Evolutionary conservation across 2,888 invertebrate genomes (phyloP).

Genomic region (Osedax frankpressi): DNA sequence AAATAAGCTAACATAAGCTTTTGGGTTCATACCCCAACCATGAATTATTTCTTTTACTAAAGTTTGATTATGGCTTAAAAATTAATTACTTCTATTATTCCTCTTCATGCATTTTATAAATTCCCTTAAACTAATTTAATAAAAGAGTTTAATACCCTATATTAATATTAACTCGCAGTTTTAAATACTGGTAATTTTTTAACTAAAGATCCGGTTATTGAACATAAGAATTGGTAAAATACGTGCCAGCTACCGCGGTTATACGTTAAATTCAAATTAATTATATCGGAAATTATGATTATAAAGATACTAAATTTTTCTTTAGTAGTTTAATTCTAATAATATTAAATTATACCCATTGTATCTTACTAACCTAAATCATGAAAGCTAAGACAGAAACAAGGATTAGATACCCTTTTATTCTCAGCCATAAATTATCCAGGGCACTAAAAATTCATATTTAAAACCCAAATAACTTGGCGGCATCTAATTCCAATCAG

Average conservation of each 20-base stretch:
- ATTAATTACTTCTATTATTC: conserved; percentile 9
- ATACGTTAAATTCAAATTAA: conserved; percentile 28
- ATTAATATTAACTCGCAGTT: conserved; percentile 19
- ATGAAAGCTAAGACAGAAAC: conserved; percentile 26
- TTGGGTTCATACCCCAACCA: conserved; percentile 28
- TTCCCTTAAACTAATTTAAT: neutral
- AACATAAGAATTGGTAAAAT: conserved; percentile 22
- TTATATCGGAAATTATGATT: conserved; percentile 15
- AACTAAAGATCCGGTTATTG: conserved; percentile 13
- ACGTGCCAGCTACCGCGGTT: conserved; percentile 35
- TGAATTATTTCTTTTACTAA: conserved; percentile 20
- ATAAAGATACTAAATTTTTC: neutral
- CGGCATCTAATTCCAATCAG: conserved; percentile 30
- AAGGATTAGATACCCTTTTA: conserved; percentile 34
- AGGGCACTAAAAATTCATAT: conserved; percentile 28
- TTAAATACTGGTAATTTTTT: conserved; percentile 12
- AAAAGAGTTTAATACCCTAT: neutral
- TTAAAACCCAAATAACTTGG: conserved; percentile 33
- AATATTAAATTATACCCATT: neutral
- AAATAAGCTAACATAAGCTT: conserved; percentile 28
- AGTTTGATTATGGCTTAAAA: conserved; percentile 25
- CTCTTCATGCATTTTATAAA: conserved; percentile 14
- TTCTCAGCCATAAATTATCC: conserved; percentile 24
- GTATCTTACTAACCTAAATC: conserved; percentile 8
- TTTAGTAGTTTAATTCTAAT: conserved; percentile 5